A percentile compares a stretch with the other conserved stretches of the same genome.
Conservation (phyloP, 2,113 vertebrate genomes). For the Litocranius walleri region DNA sequence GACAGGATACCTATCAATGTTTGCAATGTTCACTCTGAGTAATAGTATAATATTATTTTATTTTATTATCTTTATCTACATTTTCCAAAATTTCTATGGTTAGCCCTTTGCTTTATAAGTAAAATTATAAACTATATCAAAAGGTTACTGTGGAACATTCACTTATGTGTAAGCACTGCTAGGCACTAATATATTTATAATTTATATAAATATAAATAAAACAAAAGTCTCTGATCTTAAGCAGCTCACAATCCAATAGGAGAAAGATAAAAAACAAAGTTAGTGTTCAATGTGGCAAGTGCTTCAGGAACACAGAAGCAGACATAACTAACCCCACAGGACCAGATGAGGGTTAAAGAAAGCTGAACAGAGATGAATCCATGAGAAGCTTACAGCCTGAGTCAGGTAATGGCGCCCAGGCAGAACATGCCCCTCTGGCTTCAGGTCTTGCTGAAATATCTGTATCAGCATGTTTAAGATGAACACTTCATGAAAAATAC, state of each 20-base stretch:
- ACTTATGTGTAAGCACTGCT: not conserved
- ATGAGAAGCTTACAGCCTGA: not conserved
- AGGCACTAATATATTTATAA: not conserved
- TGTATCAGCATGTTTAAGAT: not conserved
- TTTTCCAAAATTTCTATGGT: not conserved
- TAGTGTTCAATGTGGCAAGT: not conserved
- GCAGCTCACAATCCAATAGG: not conserved
- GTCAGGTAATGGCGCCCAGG: not conserved
- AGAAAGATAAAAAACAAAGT: not conserved
- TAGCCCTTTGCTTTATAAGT: not conserved
- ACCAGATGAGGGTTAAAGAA: not conserved
- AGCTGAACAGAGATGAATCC: not conserved
- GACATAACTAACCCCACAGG: not conserved
- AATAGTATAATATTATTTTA: not conserved
- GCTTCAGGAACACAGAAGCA: not conserved
- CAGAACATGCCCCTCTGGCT: not conserved
- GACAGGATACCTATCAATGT: not conserved
- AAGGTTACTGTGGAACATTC: not conserved
- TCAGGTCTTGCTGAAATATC: not conserved
- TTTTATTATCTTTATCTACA: not conserved
- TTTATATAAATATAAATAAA: not conserved
- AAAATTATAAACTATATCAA: conserved; percentile 10
- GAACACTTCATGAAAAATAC: not conserved
- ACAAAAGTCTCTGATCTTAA: not conserved
- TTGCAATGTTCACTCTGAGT: not conserved